These are phyloP conservation scores for Baronia brevicornis DNA, from an alignment of 2,888 invertebrate species.

Conservation along the genomic window DNA sequence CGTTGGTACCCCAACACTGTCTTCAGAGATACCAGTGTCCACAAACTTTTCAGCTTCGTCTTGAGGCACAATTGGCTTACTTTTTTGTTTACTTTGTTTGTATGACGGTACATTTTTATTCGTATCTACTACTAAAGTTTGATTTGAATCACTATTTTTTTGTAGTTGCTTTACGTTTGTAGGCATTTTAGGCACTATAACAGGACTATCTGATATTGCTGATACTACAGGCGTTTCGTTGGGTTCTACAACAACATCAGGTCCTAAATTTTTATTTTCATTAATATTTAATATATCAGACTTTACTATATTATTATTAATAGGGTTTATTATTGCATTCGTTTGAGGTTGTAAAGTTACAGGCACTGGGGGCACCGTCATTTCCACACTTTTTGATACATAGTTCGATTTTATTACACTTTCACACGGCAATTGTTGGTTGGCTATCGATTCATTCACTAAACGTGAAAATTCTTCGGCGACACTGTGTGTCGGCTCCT, in stretches of 20 bases:
- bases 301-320: conserved; percentile 64
- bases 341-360: conserved; percentile 48
- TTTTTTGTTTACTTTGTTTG: conserved; percentile 50
- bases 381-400: conserved; percentile 43
- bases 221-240: conserved; percentile 80
- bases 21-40: conserved; percentile 20
- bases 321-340: conserved; percentile 58
- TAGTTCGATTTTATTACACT: conserved; percentile 43
- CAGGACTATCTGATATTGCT: conserved; percentile 81
- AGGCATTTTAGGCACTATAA: conserved; percentile 76
- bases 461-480: conserved; percentile 67
- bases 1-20: conserved; percentile 20
- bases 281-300: conserved; percentile 62
- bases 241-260: conserved; percentile 50
- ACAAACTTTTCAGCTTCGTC: conserved; percentile 39
- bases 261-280: conserved; percentile 56
- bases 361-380: conserved; percentile 37
- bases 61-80: conserved; percentile 49
- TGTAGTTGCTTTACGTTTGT: conserved; percentile 53
- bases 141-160: conserved; percentile 51
- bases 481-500: conserved; percentile 48
- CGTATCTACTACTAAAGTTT: conserved; percentile 52
- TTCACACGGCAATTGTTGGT: conserved; percentile 47
- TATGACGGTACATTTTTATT: conserved; percentile 47
- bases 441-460: conserved; percentile 56